These are phyloP conservation scores for Eurytoma adleriae DNA, from an alignment of 2,888 invertebrate genomes.

Conservation along the genomic window DNA sequence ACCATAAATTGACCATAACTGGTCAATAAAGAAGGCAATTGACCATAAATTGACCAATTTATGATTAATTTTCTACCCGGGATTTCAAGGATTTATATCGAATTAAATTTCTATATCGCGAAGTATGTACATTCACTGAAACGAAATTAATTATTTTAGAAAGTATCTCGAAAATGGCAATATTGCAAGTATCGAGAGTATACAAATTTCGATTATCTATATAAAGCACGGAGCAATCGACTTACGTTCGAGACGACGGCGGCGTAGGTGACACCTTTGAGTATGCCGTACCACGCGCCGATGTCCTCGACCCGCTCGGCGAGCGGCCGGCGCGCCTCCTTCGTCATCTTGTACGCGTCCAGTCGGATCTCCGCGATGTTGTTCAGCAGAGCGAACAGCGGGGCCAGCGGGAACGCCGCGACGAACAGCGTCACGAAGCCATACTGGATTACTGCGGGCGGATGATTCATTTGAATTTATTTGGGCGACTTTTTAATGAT, in stretches of 20 bases:
- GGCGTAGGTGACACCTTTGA: constrained; percentile 93
- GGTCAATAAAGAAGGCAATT: too few relatives aligned
- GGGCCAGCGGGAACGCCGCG: constrained; percentile 97
- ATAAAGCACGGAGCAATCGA: too few relatives aligned
- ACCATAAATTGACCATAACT: too few relatives aligned
- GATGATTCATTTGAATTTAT: constrained; percentile 1
- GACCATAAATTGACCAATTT: too few relatives aligned
- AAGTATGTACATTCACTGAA: too few relatives aligned
- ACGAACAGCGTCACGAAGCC: constrained; percentile 98
- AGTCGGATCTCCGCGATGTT: constrained; percentile 96
- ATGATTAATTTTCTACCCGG: too few relatives aligned
- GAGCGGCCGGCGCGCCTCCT: constrained; percentile 91
- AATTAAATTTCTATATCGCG: too few relatives aligned
- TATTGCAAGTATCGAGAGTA: neutral
- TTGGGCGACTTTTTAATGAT: too few relatives aligned
- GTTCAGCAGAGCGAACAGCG: constrained; percentile 95
- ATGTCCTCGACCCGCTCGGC: constrained; percentile 95
- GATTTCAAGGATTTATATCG: too few relatives aligned
- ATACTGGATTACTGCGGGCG: constrained; percentile 91
- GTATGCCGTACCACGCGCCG: constrained; percentile 94
- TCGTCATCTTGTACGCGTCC: constrained; percentile 98
- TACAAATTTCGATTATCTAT: constrained; percentile 2
- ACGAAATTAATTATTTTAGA: too few relatives aligned
- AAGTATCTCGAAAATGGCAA: too few relatives aligned
- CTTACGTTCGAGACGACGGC: constrained; percentile 91